Base-by-base conservation (phyloP, 2,113 vertebrate genomes). In the Brachirus orientalis region DNA sequence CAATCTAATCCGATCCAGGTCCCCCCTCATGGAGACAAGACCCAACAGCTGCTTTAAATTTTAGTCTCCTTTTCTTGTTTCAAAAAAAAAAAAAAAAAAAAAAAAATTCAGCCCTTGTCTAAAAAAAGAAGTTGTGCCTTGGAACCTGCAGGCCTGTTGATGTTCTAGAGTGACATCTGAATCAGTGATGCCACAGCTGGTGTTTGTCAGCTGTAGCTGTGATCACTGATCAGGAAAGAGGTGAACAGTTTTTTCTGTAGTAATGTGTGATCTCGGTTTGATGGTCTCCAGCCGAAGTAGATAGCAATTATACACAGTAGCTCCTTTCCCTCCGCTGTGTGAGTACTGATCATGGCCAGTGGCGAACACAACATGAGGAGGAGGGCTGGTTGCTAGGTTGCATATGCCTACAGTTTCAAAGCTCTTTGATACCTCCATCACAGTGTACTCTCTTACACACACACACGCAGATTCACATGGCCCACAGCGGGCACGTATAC, bases 311-410 rank as follows among this genome's bases (percentile, higher is more conserved):
- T 11, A 61, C 40, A 60, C 61, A 28, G 38, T 17, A n/a, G 45
- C 20, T 52, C 45, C 48, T 20, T 22, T 40, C 51, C 63, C 52
- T 51, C 17, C 4, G 1, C 65, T 33, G 67, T 51, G 12, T 10
- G 60, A 48, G 63, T 17, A 69, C 40, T 2, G 20, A 66, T 61
- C 58, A 57, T 72, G 73, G 69, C 61, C 77, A 75, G 80, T 11
- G 53, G 67, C 70, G 79, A 20, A 41, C 9, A 13, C 8, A 13
- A 13, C 67, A 69, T 52, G 85, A 85, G 69, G 83, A 80, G 74
- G 80, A 73, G 65, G 68, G 73, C 67, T 69, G 64, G 86, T 82
- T 83, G 87, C 87, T 86, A 83, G 86, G 84, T 43, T 78, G 73
- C 84, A 69, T 81, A 75, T 76, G 79, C 52, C 62, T 76, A 59